Evolutionary conservation across 2,113 vertebrate species (phyloP).

Genomic region (Sardina pilchardus): DNA sequence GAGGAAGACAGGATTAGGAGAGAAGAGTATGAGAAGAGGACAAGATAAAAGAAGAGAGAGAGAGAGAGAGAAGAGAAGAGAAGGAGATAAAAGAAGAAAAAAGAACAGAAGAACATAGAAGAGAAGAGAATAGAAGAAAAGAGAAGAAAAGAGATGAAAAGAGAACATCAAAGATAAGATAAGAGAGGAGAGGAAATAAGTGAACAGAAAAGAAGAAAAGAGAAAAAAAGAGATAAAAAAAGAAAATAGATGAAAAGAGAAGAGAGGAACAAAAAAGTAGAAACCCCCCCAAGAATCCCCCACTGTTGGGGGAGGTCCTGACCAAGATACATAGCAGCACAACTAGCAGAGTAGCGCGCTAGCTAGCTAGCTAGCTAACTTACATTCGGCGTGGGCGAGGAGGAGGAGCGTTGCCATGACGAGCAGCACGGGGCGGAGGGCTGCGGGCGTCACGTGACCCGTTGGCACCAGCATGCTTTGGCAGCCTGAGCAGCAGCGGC

Average conservation of each 20-base stretch:
- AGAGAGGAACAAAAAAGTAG: neutral
- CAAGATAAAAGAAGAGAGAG: no score
- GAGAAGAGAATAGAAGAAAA: slow-evolving; percentile 9
- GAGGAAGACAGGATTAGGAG: no score
- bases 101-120: neutral
- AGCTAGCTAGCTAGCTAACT: slow-evolving; percentile 67
- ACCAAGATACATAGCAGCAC: neutral
- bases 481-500: slow-evolving; percentile 83
- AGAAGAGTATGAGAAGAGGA: neutral
- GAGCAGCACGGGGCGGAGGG: slow-evolving; percentile 82
- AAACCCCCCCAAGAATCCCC: neutral
- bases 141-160: neutral
- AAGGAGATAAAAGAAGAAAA: no score
- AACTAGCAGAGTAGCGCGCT: neutral
- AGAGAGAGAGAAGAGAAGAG: neutral
- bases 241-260: neutral
- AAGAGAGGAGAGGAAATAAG: neutral
- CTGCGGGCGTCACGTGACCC: slow-evolving; percentile 84
- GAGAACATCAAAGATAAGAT: slow-evolving; percentile 23
- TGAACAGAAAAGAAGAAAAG: neutral
- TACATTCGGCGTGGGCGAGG: slow-evolving; percentile 88
- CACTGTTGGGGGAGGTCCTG: neutral
- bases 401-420: slow-evolving; percentile 81
- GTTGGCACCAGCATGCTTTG: slow-evolving; percentile 84
- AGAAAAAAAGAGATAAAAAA: neutral